phyloP scores from a whole-genome alignment of 1,140 invertebrate genomes.

The Heliconius hermathena region DNA sequence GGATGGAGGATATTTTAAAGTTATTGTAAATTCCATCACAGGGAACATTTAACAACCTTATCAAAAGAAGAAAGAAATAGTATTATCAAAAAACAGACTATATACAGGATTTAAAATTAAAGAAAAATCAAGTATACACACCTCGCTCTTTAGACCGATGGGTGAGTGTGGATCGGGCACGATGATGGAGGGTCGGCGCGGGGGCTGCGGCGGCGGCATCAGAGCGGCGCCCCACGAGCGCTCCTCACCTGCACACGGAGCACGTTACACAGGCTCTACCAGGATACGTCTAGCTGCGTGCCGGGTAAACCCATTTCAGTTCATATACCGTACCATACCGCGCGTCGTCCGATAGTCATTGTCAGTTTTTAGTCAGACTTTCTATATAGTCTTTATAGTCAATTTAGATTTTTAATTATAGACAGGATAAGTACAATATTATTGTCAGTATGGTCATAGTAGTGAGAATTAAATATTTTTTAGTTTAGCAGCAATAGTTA shows the following conservation, averaged over 20 bases:
- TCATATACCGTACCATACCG: conserved; percentile 9
- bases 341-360: background rate
- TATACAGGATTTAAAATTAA: background rate
- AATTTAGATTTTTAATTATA: too few relatives aligned
- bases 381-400: too few relatives aligned
- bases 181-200: conserved; percentile 82
- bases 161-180: conserved; percentile 75
- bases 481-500: too few relatives aligned
- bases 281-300: conserved; percentile 40
- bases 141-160: conserved; percentile 86
- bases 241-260: conserved; percentile 55
- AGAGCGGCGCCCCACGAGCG: conserved; percentile 77
- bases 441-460: background rate
- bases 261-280: conserved; percentile 7
- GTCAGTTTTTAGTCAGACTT: background rate
- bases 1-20: too few relatives aligned
- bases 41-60: too few relatives aligned
- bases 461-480: too few relatives aligned
- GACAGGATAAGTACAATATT: background rate
- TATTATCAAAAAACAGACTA: too few relatives aligned
- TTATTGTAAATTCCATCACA: too few relatives aligned
- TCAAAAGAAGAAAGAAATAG: too few relatives aligned
- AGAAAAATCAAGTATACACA: conserved; percentile 47
- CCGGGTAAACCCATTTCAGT: conserved; percentile 45
- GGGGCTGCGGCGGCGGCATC: conserved; percentile 85